Evolutionary conservation across 2,113 vertebrate genomes (phyloP), one percentile per base, ranked within the genome.

Genomic region (Dasyornis broadbenti): DNA sequence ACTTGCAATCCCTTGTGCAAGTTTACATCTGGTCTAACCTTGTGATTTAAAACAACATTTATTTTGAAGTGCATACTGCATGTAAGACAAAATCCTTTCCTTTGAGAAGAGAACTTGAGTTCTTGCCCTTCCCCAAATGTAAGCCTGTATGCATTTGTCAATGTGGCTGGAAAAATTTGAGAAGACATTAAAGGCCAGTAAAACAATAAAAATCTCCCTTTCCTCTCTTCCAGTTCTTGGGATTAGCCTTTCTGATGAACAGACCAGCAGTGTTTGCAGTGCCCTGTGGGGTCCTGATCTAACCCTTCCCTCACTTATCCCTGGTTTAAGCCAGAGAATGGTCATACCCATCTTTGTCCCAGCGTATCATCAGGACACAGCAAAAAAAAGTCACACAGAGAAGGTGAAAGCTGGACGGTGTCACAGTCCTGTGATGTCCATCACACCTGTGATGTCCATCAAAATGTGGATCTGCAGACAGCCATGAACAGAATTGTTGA

Each of bases 371-470:
- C 27, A 39, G 57, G 35, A 39, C 22, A 17, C 18, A n/a, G 20
- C 40, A 76, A 7, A 75, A 68, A 76, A 7, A 75, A 68, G 27
- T 31, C 33, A 47, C 37, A 45, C 1, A 1, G n/a, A 45, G 23
- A 40, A 56, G 35, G 10, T 26, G 31, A 76, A 54, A n/a, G 17
- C 44, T 76, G 49, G 18, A 45, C 50, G 27, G 39, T 24, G 14
- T 65, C 1, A 0, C 11, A n/a, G 50, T 60, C 54, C 31, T 1
- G 1, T 30, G 9, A 37, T 50, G 42, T 31, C 35, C 82, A 66
- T 50, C 71, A 68, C n/a, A n/a, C 54, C 31, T 1, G 1, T 30
- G 9, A 37, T 50, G 42, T 31, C 35, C 82, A 66, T 50, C 71
- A 68, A 59, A 82, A 21, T 1, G 2, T 83, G 49, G 21, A 23